Base-by-base conservation (phyloP, 2,888 invertebrate genomes). In the Trachelus troglodyta region DNA sequence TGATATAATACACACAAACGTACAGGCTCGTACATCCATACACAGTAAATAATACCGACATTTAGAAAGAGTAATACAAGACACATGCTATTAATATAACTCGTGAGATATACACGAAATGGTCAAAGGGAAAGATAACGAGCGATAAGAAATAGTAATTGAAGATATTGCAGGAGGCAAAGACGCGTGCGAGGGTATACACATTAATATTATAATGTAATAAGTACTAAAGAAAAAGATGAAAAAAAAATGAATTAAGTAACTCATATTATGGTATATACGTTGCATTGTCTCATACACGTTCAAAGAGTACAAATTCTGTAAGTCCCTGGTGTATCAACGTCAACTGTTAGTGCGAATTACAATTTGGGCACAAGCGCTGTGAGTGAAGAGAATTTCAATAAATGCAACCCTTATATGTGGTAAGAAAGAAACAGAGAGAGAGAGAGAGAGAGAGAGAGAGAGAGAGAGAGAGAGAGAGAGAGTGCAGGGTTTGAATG, bases 301-400 rank as follows among this genome's bases (percentile, higher is more conserved):
- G 92, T 92, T 92, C 92, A 92, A 94, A 94, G 93, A 95, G 95
- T 95, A 95, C 95, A 95, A 95, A 95, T 95, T 94, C 94, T 94
- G 93, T 94, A 94, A 94, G 94, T 93, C 93, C 93, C 93, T 87
- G 56, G 56, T 56, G 81, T 79, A 83, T 81, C 80, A 79, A 79
- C 80, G 83, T 82, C 80, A 83, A 79, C 84, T 81, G 75, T 83
- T 75, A 82, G 74, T 79, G 77, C 71, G 71, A 80, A 79, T 82
- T 81, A 78, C 80, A 80, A 82, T 83, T 84, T 83, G 74, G 78
- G 79, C 81, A 81, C 82, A 82, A 77, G 34, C 40, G 73, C 76
- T 73, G 69, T 77, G 75, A 80, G 81, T 82, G 78, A 80, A 76
- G 79, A 79, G 69, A 56, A 56, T 56, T 56, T 23, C 79, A 81